Percentiles rank a stretch among this genome's conserved stretches.
Evolutionary conservation across 2,113 vertebrate species (phyloP).

Genomic region (Athene noctua): DNA sequence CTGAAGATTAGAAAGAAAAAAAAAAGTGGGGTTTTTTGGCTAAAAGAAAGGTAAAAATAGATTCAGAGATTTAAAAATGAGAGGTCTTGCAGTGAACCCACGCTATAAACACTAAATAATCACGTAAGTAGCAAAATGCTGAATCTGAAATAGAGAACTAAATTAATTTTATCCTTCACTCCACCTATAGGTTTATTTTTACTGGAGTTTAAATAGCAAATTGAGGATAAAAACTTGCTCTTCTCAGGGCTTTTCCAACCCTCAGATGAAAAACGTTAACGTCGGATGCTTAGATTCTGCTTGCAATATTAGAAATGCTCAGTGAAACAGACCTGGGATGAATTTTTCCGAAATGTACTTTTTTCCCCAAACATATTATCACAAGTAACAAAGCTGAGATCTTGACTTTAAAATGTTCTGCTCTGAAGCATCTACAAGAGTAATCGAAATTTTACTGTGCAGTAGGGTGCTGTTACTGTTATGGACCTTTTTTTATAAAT

Average conservation of each 20-base stretch:
- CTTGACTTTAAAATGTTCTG: not conserved
- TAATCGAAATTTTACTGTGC: not conserved
- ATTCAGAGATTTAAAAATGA: not conserved
- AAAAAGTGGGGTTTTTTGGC: not conserved
- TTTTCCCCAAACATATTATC: not conserved
- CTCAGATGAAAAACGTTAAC: rapidly evolving
- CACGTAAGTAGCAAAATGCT: not conserved
- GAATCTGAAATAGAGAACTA: not conserved
- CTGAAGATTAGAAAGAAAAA: not conserved
- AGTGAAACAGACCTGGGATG: not conserved
- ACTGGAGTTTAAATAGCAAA: not conserved
- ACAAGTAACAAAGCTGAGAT: not conserved
- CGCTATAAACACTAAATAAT: not conserved
- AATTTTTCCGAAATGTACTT: not conserved
- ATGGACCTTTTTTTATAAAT: not conserved
- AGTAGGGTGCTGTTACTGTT: not conserved
- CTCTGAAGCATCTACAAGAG: not conserved
- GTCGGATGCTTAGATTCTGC: not conserved
- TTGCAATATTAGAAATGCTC: not conserved
- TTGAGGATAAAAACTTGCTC: not conserved
- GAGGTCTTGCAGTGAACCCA: not conserved
- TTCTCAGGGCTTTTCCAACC: not conserved
- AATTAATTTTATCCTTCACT: not conserved
- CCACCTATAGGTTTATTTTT: not conserved
- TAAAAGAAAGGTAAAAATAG: not conserved